Conservation (phyloP, 2,888 invertebrate genomes). For the Metopia argyrocephala region DNA sequence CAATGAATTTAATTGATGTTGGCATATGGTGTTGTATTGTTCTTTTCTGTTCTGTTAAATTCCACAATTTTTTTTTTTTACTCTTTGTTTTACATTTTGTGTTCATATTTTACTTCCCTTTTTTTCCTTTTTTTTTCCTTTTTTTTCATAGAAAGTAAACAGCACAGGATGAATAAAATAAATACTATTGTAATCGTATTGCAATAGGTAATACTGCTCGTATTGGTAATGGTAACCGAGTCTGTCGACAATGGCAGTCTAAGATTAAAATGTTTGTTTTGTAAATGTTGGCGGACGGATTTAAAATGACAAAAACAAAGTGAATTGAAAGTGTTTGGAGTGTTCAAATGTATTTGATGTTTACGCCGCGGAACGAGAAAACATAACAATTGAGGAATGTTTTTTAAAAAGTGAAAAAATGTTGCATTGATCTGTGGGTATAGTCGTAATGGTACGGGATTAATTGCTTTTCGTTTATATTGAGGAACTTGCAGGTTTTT, state of each 20-base stretch:
- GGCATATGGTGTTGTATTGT: conserved; percentile 66
- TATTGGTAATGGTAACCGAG: neutral
- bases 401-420: conserved; percentile 3
- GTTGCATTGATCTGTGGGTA: neutral
- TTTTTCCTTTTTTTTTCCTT: neutral
- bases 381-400: conserved; percentile 39
- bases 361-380: conserved; percentile 3
- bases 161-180: neutral
- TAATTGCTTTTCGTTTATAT: too few species aligned
- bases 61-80: neutral
- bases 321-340: too few species aligned
- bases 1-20: conserved; percentile 74
- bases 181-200: neutral
- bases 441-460: neutral
- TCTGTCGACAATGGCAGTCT: neutral
- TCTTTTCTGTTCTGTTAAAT: conserved; percentile 11
- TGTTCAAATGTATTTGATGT: conserved; percentile 18
- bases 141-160: neutral
- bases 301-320: too few species aligned
- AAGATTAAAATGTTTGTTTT: conserved; percentile 17
- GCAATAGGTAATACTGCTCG: neutral
- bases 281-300: neutral
- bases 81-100: neutral
- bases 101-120: conserved; percentile 2
- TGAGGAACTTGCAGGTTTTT: too few species aligned